phyloP scores from a whole-genome alignment of 2,888 invertebrate genomes.

The Melinaea marsaeus region DNA sequence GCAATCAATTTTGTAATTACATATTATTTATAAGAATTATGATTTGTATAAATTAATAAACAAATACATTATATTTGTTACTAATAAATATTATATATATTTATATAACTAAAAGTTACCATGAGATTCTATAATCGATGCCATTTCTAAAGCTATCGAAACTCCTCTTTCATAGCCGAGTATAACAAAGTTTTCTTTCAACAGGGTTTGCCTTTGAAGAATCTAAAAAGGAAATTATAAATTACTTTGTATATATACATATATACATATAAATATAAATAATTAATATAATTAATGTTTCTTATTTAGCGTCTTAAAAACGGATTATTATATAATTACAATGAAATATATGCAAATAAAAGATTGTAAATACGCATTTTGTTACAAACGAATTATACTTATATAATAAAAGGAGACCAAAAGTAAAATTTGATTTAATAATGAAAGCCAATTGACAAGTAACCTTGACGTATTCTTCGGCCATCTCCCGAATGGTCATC shows the following conservation, averaged over 20 bases:
- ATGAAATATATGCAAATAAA: slow-evolving; percentile 10
- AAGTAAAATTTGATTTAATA: not conserved
- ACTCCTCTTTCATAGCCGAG: slow-evolving; percentile 45
- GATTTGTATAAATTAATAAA: slow-evolving; percentile 3
- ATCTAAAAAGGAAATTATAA: slow-evolving; percentile 30
- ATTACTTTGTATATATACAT: not conserved
- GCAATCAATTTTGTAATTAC: slow-evolving; percentile 7
- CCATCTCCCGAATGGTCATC: slow-evolving; percentile 38
- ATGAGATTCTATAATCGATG: slow-evolving; percentile 41
- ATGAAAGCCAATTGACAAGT: too few species aligned
- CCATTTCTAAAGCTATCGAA: slow-evolving; percentile 42
- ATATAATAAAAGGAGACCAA: not conserved
- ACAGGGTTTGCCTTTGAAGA: slow-evolving; percentile 32
- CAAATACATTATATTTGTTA: slow-evolving; percentile 6
- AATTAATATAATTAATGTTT: not conserved
- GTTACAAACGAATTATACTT: slow-evolving; percentile 24
- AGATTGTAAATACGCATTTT: slow-evolving; percentile 5
- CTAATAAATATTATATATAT: not conserved
- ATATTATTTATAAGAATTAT: slow-evolving; percentile 1
- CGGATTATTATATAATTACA: not conserved
- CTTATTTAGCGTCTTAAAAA: not conserved
- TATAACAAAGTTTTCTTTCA: slow-evolving; percentile 38
- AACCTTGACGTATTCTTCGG: slow-evolving; percentile 43
- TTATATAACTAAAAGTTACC: slow-evolving; percentile 32
- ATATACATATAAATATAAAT: not conserved